Base-by-base conservation (phyloP, 2,113 vertebrate genomes). In the Gambusia affinis region DNA sequence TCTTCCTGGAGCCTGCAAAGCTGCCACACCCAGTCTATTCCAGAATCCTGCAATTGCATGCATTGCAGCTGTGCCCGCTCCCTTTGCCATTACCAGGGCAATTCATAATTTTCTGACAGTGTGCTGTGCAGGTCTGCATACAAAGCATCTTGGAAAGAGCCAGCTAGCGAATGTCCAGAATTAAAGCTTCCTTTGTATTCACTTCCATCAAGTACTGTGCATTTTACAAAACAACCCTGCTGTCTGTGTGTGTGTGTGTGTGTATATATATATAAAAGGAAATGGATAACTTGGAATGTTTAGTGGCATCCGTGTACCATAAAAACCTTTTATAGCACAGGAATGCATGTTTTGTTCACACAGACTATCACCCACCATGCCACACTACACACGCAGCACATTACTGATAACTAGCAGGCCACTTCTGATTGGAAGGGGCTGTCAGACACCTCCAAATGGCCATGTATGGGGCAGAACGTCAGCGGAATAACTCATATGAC, bases 1-100 rank as follows among this genome's bases (percentile, higher is more conserved):
- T 85, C 84, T 81, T 85, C 75, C 51, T 69, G 66, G 68, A 91
- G 85, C 81, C 80, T 72, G 73, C n/a, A 67, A 71, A 71, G 74
- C 79, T 29, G 87, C 86, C 80, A 63, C 87, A 76, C 91, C 91
- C 89, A 76, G 64, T 10, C 83, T 82, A 89, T 89, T 89, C 72
- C 81, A 83, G 60, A 80, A 75, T 81, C 33, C 68, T 71, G 60
- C 60, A 81, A 47, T 27, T 65, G 61, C 22, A 64, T 44, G 37
- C 47, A 67, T 22, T 81, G 30, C 35, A 81, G 64, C 67, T 42
- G n/a, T 30, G 75, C 71, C 60, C 67, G 57, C 31, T 76, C 73
- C 37, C 19, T 70, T 76, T 44, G 12, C 54, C 17, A 70, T 31
- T 27, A 61, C 12, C 31, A 73, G 17, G 24, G n/a, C 31, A 72